Evolutionary conservation across 2,113 vertebrate genomes (phyloP).

Genomic region (Neolamprologus fasciatus): DNA sequence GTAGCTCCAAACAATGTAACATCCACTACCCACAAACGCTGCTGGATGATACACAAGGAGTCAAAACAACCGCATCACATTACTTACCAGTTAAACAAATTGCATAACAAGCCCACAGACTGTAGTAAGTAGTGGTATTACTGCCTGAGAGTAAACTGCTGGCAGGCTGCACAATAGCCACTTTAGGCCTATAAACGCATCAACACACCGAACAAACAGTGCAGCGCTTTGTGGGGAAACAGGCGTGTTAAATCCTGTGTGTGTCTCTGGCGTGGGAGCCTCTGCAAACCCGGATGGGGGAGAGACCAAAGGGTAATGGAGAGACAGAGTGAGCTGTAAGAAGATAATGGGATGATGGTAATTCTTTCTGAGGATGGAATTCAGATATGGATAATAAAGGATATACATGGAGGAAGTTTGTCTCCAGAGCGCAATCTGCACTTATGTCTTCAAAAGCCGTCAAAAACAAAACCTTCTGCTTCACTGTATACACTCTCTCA

Average conservation of each 20-base stretch:
- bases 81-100: background rate
- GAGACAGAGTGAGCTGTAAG: background rate
- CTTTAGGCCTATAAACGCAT: constrained; percentile 25
- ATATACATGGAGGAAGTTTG: constrained; percentile 18
- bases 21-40: background rate
- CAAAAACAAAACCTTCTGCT: background rate
- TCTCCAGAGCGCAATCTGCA: background rate
- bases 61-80: constrained; percentile 6
- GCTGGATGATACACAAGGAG: background rate
- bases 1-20: background rate
- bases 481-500: background rate
- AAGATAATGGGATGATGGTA: constrained; percentile 14
- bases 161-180: constrained; percentile 12
- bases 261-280: constrained; percentile 10
- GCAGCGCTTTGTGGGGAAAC: constrained; percentile 33
- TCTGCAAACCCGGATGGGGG: constrained; percentile 26
- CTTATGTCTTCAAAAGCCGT: background rate
- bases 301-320: constrained; percentile 13
- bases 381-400: constrained; percentile 17
- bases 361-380: background rate
- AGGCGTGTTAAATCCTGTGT: constrained; percentile 45
- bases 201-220: constrained; percentile 28
- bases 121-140: constrained; percentile 14
- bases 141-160: constrained; percentile 15
- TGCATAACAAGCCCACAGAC: constrained; percentile 15